phyloP scores from a whole-genome alignment of 2,888 invertebrate genomes.

The Phania funesta region DNA sequence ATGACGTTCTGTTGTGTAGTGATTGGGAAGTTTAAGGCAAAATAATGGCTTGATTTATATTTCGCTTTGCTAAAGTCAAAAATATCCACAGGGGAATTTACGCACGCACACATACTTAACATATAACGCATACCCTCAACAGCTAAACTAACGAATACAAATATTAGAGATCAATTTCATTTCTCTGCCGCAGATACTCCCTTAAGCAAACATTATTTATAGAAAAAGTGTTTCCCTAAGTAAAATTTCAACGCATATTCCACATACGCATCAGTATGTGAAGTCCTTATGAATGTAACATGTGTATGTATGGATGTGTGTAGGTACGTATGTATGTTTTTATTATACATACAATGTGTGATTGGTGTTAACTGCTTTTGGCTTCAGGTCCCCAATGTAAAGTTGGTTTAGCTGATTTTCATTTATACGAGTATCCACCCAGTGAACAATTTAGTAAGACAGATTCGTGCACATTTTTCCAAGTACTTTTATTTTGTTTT shows the following conservation, averaged over 20 bases:
- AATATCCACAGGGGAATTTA: constrained; percentile 41
- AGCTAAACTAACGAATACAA: not conserved
- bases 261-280: not conserved
- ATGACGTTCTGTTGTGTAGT: constrained; percentile 24
- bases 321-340: constrained; percentile 3
- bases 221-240: constrained; percentile 29
- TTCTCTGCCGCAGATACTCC: constrained; percentile 52
- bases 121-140: not conserved
- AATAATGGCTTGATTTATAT: constrained; percentile 26
- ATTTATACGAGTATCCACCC: not conserved
- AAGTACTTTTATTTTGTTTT: too few relatives aligned
- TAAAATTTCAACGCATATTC: constrained; percentile 23
- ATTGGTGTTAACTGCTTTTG: constrained; percentile 53
- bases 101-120: not conserved
- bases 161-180: constrained; percentile 53
- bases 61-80: not conserved
- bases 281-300: not conserved
- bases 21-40: constrained; percentile 20
- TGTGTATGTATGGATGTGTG: not conserved
- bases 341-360: constrained; percentile 38
- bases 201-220: constrained; percentile 54
- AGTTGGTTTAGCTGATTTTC: constrained; percentile 36
- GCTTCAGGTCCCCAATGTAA: constrained; percentile 42
- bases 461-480: too few relatives aligned
- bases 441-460: not conserved